Conservation (phyloP, 1,140 invertebrate species). For the Camponotus pennsylvanicus region DNA sequence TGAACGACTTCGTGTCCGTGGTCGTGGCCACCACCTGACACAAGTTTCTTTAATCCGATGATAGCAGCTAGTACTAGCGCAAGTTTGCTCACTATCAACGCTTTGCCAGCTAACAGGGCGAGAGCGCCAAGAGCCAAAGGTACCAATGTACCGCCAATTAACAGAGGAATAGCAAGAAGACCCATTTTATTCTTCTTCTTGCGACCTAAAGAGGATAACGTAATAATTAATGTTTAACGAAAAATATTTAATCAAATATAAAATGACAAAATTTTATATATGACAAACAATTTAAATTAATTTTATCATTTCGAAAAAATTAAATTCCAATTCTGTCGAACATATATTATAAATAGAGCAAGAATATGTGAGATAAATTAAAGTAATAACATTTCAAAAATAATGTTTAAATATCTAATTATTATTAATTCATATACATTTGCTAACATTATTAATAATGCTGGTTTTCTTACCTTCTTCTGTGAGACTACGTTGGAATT, state of each 20-base stretch:
- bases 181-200: conserved; percentile 90
- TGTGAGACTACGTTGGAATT: conserved; percentile 87
- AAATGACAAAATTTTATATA: background rate
- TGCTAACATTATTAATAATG: background rate
- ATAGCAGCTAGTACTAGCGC: conserved; percentile 93
- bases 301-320: background rate
- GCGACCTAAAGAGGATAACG: conserved; percentile 85
- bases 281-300: conserved; percentile 11
- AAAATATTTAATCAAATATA: background rate
- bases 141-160: conserved; percentile 92
- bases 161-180: conserved; percentile 91
- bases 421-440: background rate
- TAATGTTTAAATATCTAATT: background rate
- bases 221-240: background rate
- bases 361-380: background rate
- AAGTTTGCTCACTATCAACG: conserved; percentile 93
- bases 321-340: background rate
- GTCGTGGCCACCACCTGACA: conserved; percentile 88
- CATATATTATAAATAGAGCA: background rate
- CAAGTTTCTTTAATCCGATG: conserved; percentile 93
- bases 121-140: conserved; percentile 92
- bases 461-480: conserved; percentile 83
- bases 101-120: conserved; percentile 93
- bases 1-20: conserved; percentile 91
- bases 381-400: background rate